These are phyloP conservation scores for Opisthograptis luteolata DNA, from an alignment of 2,888 invertebrate genomes.

Conservation along the genomic window DNA sequence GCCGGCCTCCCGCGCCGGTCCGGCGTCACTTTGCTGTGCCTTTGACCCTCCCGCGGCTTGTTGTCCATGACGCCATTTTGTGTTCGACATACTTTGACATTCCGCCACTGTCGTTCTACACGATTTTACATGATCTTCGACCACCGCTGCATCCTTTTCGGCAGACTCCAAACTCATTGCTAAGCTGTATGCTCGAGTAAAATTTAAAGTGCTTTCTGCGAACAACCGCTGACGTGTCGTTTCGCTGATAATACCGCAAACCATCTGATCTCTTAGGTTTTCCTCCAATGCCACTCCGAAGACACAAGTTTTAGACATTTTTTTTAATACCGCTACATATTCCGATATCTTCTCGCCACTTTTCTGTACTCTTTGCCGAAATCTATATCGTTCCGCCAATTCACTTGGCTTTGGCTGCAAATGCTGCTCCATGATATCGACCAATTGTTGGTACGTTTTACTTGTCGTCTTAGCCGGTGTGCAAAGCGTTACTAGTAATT, in stretches of 20 bases:
- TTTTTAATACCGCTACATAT: constrained; percentile 6
- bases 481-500: constrained; percentile 12
- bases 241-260: constrained; percentile 20
- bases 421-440: not conserved
- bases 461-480: not conserved
- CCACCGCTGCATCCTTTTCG: constrained; percentile 15
- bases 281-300: not conserved
- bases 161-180: constrained; percentile 16
- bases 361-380: constrained; percentile 12
- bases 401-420: constrained; percentile 13
- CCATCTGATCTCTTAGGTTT: constrained; percentile 14
- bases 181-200: constrained; percentile 1
- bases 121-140: not conserved
- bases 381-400: constrained; percentile 14
- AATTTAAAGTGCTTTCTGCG: constrained; percentile 10
- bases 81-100: not conserved
- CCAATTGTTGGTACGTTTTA: not conserved
- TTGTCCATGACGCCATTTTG: not conserved
- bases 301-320: not conserved
- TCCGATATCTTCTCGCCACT: constrained; percentile 5
- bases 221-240: constrained; percentile 22
- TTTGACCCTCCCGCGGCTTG: not conserved
- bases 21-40: not conserved
- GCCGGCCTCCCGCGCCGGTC: not conserved
- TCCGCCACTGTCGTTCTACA: not conserved